Base-by-base conservation (phyloP, 2,888 invertebrate species). In the Nipponacmea schrenckii region DNA sequence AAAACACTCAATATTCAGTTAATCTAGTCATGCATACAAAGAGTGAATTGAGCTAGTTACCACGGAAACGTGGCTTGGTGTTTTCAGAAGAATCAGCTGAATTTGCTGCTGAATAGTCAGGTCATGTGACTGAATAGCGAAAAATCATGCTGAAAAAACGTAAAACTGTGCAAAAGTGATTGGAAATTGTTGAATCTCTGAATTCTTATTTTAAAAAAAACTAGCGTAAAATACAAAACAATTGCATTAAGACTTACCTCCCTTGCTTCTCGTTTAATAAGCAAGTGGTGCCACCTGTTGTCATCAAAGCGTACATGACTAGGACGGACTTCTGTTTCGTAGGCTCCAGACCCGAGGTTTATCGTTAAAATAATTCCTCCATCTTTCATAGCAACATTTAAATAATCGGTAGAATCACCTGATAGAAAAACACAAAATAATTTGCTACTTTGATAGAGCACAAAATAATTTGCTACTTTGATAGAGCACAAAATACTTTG, bases 211-310 rank as follows among this genome's bases (percentile, higher is more conserved):
- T 7, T n/a, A n/a, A n/a, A 39, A 39, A 39, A 39, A 39, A 39
- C 39, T 39, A 39, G 10, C 10, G 39, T 39, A 8, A 31, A 31
- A 5, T 39, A 39, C 10, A 39, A 39, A 39, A 5, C 4, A 39
- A 39, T 31, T 31, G 31, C n/a, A 27, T 12, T 5, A 46, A 44
- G 17, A 77, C 90, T 90, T 89, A 96, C 96, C 93, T 96, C 96
- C 89, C 96, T 95, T 81, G 97, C 95, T 86, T 94, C 93, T 74
- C 97, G 91, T 85, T 95, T 94, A 3, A 97, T 94, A 70, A 94
- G 93, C 70, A 97, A 93, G 89, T 95, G 95, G 89, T 97, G 97
- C 97, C 97, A 97, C 88, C 96, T 95, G 90, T 97, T 96, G 90
- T 97, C 97, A 87, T 97, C 96, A 89, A 97, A 96, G 67, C 96